Evolutionary conservation across 2,797 vertebrate genomes (phyloP).

Genomic region (Centroberyx gerrardi): DNA sequence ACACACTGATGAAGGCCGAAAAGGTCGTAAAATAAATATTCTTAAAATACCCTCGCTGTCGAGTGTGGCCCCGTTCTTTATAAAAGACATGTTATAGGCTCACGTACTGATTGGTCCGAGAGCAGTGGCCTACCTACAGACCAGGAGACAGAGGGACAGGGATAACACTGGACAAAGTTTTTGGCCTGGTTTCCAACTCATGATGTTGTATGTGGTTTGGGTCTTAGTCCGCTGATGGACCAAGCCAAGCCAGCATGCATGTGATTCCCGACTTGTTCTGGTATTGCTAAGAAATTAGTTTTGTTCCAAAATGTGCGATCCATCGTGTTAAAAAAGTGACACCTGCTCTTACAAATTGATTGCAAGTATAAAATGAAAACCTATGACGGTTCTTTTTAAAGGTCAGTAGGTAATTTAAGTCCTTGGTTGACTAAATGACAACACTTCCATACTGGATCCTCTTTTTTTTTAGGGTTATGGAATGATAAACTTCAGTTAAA

Average conservation of each 20-base stretch:
- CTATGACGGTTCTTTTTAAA: not conserved
- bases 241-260: too few relatives aligned
- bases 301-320: not conserved
- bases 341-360: not conserved
- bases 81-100: not conserved
- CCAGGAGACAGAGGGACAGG: too few relatives aligned
- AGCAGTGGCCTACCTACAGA: too few relatives aligned
- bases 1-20: slow-evolving; percentile 13
- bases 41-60: slow-evolving; percentile 9
- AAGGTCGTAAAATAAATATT: slow-evolving; percentile 48
- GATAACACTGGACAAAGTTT: too few relatives aligned
- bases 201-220: too few relatives aligned
- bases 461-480: not conserved
- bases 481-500: too few relatives aligned
- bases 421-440: not conserved
- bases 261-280: too few relatives aligned
- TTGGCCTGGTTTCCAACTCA: too few relatives aligned
- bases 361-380: too few relatives aligned
- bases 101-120: too few relatives aligned
- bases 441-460: not conserved
- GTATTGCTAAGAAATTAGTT: not conserved
- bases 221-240: too few relatives aligned
- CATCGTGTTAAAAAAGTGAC: not conserved
- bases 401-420: not conserved
- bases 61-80: slow-evolving; percentile 21